Percentiles rank a stretch among this genome's conserved stretches.
These are phyloP conservation scores for Oreochromis tanganicae DNA, from an alignment of 2,113 vertebrate species.

Conservation along the genomic window DNA sequence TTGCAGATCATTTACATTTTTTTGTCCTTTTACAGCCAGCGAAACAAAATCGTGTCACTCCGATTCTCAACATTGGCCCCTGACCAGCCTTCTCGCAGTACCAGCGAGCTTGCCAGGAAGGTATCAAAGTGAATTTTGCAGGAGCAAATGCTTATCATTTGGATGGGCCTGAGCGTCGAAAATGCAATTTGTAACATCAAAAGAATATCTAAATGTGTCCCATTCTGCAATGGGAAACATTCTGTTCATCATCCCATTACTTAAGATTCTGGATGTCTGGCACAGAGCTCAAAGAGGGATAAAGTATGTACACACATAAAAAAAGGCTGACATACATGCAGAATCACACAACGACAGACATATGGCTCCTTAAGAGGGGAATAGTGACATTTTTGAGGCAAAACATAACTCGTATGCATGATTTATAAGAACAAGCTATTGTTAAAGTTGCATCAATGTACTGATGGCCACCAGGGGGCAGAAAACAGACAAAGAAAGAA, in stretches of 20 bases:
- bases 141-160: conserved; percentile 9
- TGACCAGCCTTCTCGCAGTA: not conserved
- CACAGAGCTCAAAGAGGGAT: conserved; percentile 3
- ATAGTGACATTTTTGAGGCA: not conserved
- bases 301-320: not conserved
- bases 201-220: conserved; percentile 12
- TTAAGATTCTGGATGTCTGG: not conserved
- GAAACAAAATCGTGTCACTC: not conserved
- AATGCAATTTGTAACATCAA: conserved; percentile 40
- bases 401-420: not conserved
- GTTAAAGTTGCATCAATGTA: not conserved
- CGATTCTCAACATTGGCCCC: not conserved
- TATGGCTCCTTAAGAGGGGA: not conserved
- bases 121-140: conserved; percentile 27
- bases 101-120: not conserved
- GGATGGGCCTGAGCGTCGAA: not conserved
- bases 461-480: not conserved
- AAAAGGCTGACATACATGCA: not conserved
- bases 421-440: not conserved
- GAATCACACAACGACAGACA: not conserved
- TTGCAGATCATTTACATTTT: not conserved
- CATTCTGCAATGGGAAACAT: not conserved
- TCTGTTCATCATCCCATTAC: conserved; percentile 2
- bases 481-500: not conserved
- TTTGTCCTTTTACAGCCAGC: not conserved